A percentile compares a stretch with the other conserved stretches of the same genome.
These are phyloP conservation scores for Tragelaphus strepsiceros DNA, from an alignment of 2,113 vertebrate genomes.

Conservation along the genomic window DNA sequence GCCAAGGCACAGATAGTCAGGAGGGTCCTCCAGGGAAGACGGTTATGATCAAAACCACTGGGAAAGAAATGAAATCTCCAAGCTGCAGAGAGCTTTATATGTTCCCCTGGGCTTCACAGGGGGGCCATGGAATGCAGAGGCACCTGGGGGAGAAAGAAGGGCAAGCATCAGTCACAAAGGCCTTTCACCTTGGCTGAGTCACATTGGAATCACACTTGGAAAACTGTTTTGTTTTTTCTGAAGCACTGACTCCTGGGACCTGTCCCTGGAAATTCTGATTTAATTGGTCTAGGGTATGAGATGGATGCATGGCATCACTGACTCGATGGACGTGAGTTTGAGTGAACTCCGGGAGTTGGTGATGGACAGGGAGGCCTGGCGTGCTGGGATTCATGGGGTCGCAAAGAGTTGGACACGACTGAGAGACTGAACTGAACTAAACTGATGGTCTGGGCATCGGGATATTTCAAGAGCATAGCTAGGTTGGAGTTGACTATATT, in stretches of 20 bases:
- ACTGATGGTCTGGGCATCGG: not conserved
- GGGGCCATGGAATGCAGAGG: not conserved
- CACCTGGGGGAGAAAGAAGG: not conserved
- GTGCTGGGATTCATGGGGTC: too few relatives aligned
- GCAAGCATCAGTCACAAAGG: not conserved
- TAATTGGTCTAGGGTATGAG: not conserved
- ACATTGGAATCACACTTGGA: not conserved
- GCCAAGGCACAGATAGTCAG: not conserved
- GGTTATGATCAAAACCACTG: not conserved
- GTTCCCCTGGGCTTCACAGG: not conserved
- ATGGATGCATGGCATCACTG: too few relatives aligned
- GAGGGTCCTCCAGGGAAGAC: not conserved
- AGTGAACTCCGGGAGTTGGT: too few relatives aligned
- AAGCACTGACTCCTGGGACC: not conserved
- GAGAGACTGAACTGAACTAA: too few relatives aligned
- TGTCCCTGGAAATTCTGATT: not conserved
- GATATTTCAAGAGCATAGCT: not conserved
- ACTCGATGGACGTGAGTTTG: too few relatives aligned
- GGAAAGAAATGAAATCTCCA: not conserved
- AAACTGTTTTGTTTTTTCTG: not conserved
- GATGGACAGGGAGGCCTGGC: too few relatives aligned
- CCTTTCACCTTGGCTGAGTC: not conserved
- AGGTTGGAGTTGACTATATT: not conserved
- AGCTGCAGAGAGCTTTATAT: accelerated
- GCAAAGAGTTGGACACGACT: too few relatives aligned